phyloP scores from a whole-genome alignment of 2,888 invertebrate species.

The Helicoverpa assulta region DNA sequence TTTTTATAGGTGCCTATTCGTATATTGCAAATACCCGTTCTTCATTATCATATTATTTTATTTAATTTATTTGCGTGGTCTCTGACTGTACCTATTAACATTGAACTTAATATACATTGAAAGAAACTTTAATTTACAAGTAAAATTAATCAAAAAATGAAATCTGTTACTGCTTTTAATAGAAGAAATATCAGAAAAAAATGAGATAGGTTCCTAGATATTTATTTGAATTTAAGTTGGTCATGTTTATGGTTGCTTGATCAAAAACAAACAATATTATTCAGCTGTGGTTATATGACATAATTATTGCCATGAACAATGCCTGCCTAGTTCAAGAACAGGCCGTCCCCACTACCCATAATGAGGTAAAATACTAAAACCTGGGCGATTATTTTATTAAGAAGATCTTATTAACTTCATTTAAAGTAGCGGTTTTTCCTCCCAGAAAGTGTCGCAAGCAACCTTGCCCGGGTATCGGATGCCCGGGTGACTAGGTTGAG shows the following conservation, averaged over 20 bases:
- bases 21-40: conserved; percentile 30
- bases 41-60: conserved; percentile 4
- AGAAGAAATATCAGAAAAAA: too few relatives aligned
- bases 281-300: not conserved
- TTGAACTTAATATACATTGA: conserved; percentile 23
- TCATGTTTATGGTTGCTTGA: too few relatives aligned
- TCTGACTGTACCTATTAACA: conserved; percentile 1
- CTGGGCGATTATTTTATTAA: not conserved
- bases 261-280: too few relatives aligned
- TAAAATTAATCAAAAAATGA: not conserved
- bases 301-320: not conserved
- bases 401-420: too few relatives aligned
- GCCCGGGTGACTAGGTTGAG: too few relatives aligned
- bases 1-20: conserved; percentile 16
- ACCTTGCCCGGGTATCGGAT: too few relatives aligned
- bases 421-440: too few relatives aligned
- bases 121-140: not conserved
- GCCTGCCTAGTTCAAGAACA: not conserved
- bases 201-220: too few relatives aligned
- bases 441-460: too few relatives aligned
- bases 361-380: not conserved
- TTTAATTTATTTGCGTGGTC: conserved; percentile 17
- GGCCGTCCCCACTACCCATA: not conserved
- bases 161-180: not conserved
- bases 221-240: too few relatives aligned